phyloP scores from a whole-genome alignment of 2,113 vertebrate genomes.

The Amphilophus citrinellus region DNA sequence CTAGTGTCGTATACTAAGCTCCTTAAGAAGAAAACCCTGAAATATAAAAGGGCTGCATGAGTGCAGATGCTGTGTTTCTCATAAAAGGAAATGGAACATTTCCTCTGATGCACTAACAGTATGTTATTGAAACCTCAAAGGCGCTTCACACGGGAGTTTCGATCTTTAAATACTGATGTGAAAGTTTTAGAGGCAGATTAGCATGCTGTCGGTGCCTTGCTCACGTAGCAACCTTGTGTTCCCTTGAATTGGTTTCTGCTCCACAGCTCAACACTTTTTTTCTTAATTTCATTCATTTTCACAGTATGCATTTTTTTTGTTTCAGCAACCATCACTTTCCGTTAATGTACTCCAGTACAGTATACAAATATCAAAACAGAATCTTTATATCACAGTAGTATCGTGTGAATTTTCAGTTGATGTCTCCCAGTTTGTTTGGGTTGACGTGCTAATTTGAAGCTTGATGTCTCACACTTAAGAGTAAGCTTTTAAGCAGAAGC shows the following conservation, averaged over 20 bases:
- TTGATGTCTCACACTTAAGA: background rate
- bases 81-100: constrained; percentile 68
- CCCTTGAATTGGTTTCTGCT: constrained; percentile 30
- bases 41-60: background rate
- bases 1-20: background rate
- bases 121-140: constrained; percentile 46
- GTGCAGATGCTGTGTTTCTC: background rate
- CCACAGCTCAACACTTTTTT: background rate
- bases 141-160: constrained; percentile 32
- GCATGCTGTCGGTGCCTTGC: background rate
- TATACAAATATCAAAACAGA: background rate
- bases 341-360: background rate
- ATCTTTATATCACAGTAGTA: constrained; percentile 6
- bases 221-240: background rate
- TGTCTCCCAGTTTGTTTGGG: background rate
- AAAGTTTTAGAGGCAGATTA: constrained; percentile 39
- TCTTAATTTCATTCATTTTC: background rate
- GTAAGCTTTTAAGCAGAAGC: background rate
- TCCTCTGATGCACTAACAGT: constrained; percentile 28
- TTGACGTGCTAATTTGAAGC: background rate
- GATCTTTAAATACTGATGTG: constrained; percentile 57
- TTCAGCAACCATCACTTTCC: background rate
- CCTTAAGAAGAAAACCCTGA: background rate
- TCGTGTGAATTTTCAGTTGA: background rate
- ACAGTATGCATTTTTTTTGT: background rate